A percentile compares a stretch with the other conserved stretches of the same genome.
Evolutionary conservation across 2,797 vertebrate genomes (phyloP).

Genomic region (Simalia tracyae): DNA sequence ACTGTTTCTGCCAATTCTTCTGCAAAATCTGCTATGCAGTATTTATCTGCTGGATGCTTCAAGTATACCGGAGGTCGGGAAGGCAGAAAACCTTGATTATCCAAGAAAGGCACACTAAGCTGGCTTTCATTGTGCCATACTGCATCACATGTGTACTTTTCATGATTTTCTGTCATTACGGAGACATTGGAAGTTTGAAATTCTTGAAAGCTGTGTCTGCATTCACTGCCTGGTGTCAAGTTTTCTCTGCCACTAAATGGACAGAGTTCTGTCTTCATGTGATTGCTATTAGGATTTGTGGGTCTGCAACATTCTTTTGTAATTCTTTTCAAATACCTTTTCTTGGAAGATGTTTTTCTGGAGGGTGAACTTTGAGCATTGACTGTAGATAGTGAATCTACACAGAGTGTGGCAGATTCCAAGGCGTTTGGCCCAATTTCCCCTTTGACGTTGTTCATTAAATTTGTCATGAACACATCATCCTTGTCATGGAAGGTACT

Average conservation of each 20-base stretch:
- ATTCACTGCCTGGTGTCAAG: constrained; percentile 43
- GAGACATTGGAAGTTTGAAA: constrained; percentile 49
- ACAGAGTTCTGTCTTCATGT: constrained; percentile 55
- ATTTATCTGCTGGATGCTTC: constrained; percentile 80
- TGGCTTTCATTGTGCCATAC: constrained; percentile 68
- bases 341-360: constrained; percentile 61
- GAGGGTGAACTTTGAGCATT: constrained; percentile 17
- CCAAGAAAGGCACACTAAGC: constrained; percentile 69
- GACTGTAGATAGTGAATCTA: constrained; percentile 40
- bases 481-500: constrained; percentile 29
- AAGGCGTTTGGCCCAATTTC: constrained; percentile 8
- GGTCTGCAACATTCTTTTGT: constrained; percentile 71
- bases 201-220: constrained; percentile 70
- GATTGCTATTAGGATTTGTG: constrained; percentile 58
- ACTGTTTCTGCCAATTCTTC: constrained; percentile 95
- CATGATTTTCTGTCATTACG: constrained; percentile 42
- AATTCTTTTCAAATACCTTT: constrained; percentile 59
- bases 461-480: background rate
- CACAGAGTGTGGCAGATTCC: constrained; percentile 28
- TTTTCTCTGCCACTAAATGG: constrained; percentile 58
- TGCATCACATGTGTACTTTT: constrained; percentile 47
- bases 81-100: constrained; percentile 60
- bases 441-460: constrained; percentile 29
- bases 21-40: constrained; percentile 89
- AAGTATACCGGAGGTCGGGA: constrained; percentile 69